Base-by-base conservation (phyloP, 2,888 invertebrate genomes). In the Eurytoma adleriae region DNA sequence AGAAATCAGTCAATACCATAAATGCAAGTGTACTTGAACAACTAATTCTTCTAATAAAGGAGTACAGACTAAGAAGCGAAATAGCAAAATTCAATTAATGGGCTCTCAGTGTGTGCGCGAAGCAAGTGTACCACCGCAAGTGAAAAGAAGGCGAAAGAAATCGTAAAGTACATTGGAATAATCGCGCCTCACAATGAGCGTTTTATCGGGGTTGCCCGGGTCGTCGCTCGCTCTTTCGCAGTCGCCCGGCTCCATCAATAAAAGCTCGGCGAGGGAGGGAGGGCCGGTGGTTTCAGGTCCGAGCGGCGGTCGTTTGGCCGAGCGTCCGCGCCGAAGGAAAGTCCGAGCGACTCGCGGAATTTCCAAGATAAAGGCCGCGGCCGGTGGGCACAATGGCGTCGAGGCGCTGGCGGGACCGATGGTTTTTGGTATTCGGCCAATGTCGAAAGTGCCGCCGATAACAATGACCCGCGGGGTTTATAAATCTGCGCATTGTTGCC, bases 401-500 rank as follows among this genome's bases (percentile, higher is more conserved):
- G 52, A 20, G 3, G 30, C 30, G 12, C 1, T 4, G 24, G 48
- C 56, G 20, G 87, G 88, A 88, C 86, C 89, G 87, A 88, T 89
- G 89, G 87, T 81, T 81, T 81, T 90, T 90, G 89, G 89, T 90
- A 90, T 90, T 90, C 90, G 90, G 89, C 88, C 87, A 88, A 88
- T 90, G 90, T 90, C 89, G 40, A 40, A 40, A 40, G 40, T 40
- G 40, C 40, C 69, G 40, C 40, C 85, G 89, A 88, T 90, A 90
- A 90, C 90, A 90, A 90, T 90, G 86, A 61, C 62, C 88, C 86
- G 84, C 83, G 86, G 86, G 89, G 88, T 88, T 90, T 89, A 90
- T 90, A 90, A 90, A 90, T 90, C 90, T 89, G 88, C 82, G 89
- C 89, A 90, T 90, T 90, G 90, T 90, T 89, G 89, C 89, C 87